Conservation (phyloP, 2,888 invertebrate genomes). For the Dryomyza anilis region DNA sequence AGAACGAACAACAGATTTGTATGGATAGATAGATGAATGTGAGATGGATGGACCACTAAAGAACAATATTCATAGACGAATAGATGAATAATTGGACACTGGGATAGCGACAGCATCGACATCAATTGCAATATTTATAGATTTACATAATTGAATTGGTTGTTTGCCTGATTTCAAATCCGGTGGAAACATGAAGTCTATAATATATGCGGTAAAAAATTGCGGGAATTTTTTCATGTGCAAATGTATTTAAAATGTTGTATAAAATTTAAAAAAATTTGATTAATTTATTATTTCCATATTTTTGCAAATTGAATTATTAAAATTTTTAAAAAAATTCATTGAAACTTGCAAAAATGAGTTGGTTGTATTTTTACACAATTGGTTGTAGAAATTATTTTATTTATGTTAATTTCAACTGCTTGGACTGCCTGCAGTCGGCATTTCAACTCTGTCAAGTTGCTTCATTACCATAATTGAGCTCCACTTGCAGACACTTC, state of each 20-base stretch:
- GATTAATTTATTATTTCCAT: too few relatives aligned
- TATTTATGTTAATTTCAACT: constrained; percentile 12
- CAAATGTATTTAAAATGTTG: too few relatives aligned
- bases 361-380: too few relatives aligned
- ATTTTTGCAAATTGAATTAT: too few relatives aligned
- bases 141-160: constrained; percentile 61
- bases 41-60: background rate
- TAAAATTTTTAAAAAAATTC: too few relatives aligned
- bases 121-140: constrained; percentile 41
- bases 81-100: background rate
- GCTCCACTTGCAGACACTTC: constrained; percentile 1
- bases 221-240: too few relatives aligned
- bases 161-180: constrained; percentile 28
- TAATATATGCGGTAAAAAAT: too few relatives aligned
- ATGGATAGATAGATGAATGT: background rate
- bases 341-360: too few relatives aligned
- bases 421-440: background rate
- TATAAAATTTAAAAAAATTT: too few relatives aligned
- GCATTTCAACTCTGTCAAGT: background rate
- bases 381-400: too few relatives aligned
- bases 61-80: too few relatives aligned
- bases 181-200: background rate
- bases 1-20: too few relatives aligned
- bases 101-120: background rate
- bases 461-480: constrained; percentile 23